Evolutionary conservation across 2,797 vertebrate species (phyloP).

Genomic region (Champsocephalus esox): DNA sequence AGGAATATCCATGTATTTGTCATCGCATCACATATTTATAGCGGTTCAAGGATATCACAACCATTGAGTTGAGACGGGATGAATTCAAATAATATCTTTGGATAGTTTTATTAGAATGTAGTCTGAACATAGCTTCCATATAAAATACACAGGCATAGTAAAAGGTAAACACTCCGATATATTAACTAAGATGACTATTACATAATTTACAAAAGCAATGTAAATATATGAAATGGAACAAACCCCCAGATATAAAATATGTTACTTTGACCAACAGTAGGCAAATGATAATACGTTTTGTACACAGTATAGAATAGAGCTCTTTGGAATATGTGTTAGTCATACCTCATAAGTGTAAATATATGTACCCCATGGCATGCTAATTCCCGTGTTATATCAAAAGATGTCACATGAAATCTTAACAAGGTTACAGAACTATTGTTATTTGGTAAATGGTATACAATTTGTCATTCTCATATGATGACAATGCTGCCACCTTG

Average conservation of each 20-base stretch:
- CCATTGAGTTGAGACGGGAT: not conserved
- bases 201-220: conserved; percentile 43
- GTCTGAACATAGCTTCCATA: conserved; percentile 44
- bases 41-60: not conserved
- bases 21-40: not conserved
- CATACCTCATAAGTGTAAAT: not conserved
- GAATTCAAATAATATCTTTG: conserved; percentile 4
- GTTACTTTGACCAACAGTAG: conserved; percentile 39
- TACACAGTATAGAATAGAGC: not conserved
- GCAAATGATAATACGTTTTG: conserved; percentile 25
- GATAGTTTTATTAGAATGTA: conserved; percentile 54
- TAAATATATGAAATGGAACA: conserved; percentile 16
- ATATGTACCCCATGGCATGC: not conserved
- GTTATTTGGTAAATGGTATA: not conserved
- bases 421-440: not conserved
- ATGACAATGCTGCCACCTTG: not conserved
- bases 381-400: not conserved
- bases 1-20: not conserved
- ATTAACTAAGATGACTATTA: conserved; percentile 32
- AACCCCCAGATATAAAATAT: conserved; percentile 13
- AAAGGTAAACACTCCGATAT: conserved; percentile 41
- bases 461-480: not conserved
- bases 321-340: not conserved
- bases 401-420: too few relatives aligned
- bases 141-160: conserved; percentile 58